Evolutionary conservation across 35 echinoderm and acorn worm genomes (phyloP), one percentile per base, ranked within the genome.

Genomic region (Stichopus chloronotus): DNA sequence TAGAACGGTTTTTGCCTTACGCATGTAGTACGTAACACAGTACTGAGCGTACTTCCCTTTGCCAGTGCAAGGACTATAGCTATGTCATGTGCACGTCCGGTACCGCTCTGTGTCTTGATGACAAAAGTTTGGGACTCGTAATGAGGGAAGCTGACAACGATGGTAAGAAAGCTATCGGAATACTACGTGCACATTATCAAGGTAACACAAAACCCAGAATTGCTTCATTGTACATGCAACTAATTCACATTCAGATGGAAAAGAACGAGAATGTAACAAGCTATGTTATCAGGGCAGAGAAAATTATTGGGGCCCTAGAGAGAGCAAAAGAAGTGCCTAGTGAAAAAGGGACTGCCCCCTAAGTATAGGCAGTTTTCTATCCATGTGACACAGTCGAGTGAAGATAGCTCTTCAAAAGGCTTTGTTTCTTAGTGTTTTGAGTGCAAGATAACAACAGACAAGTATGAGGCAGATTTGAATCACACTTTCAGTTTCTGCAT

Each of bases 151-250:
- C 93, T 3, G 58, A 72, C n/a, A 81, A 95, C 63, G 55, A 92
- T 86, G 94, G 79, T 7, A 90, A 86, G 54, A 86, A 87, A 69
- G 83, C 88, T 61, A 58, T 92, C 13, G 21, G 86, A 59, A 95
- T 92, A 78, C 81, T 95, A 21, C 21, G 90, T 9, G 78, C 83
- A 52, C 94, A 95, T 92, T 95, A 95, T 69, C 78, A 56, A 63
- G 79, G 88, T 5, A 84, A 71, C 20, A 78, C 79, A 25, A 95
- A 95, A 53, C 91, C 91, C 14, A 81, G 78, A 69, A 92, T 92
- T 92, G 80, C n/a, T n/a, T n/a, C n/a, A n/a, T 20, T 78, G 6
- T 78, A 78, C 19, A 78, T 78, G 58, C 58, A 60, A 60, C 78
- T 60, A 5, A 60, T 60, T 60, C 5, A 60, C 58, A 60, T 60